Evolutionary conservation across 64 coral and sea anemone genomes (phyloP).

Genomic region (Actinia tenebrosa): DNA sequence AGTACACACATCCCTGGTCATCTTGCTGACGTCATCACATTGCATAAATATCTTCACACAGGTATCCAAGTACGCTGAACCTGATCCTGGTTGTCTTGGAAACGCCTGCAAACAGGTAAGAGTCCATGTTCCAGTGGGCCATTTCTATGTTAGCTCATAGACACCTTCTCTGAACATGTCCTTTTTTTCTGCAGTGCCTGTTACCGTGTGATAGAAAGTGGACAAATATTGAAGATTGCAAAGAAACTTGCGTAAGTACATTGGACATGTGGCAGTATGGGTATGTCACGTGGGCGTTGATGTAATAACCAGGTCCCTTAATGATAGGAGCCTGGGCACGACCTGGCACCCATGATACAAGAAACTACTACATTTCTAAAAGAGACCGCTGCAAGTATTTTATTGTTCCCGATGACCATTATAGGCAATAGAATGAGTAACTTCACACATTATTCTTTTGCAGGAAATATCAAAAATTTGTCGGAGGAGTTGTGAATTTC

Average conservation of each 20-base stretch:
- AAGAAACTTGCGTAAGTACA: neutral
- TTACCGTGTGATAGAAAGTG: neutral
- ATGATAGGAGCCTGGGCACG: too few species aligned
- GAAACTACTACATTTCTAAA: neutral
- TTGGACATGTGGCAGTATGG: neutral
- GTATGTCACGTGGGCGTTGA: neutral
- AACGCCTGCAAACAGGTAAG: neutral
- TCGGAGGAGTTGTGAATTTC: constrained; percentile 2
- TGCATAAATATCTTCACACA: neutral
- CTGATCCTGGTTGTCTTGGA: neutral
- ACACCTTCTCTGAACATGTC: neutral
- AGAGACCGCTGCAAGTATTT: neutral
- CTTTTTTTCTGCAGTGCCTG: neutral
- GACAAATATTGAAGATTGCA: neutral
- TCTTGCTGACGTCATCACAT: neutral
- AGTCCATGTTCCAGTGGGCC: neutral
- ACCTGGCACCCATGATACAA: neutral
- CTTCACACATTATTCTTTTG: neutral
- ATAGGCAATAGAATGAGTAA: too few species aligned
- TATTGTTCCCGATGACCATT: neutral
- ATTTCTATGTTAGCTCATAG: neutral
- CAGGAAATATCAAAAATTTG: neutral
- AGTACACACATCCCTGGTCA: neutral
- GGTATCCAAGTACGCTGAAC: neutral
- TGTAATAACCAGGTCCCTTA: neutral